These are phyloP conservation scores for Zenarchopterus dispar DNA, from an alignment of 2,797 vertebrate species.

Conservation along the genomic window DNA sequence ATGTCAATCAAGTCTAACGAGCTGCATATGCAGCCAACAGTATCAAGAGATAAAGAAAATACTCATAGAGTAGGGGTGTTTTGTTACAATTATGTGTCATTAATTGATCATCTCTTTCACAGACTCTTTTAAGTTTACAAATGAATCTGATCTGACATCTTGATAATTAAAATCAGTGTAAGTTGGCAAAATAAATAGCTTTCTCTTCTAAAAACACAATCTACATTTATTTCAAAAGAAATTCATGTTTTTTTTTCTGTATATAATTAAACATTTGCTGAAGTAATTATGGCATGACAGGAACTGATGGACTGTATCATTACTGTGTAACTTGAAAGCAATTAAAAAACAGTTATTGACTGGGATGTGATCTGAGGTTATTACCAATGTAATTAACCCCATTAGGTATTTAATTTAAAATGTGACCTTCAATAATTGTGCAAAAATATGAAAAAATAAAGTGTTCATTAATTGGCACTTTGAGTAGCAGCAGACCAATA, in stretches of 20 bases:
- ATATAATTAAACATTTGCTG: constrained; percentile 51
- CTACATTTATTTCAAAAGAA: too few species aligned
- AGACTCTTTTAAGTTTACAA: constrained; percentile 10
- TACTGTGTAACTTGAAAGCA: constrained; percentile 70
- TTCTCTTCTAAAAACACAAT: too few species aligned
- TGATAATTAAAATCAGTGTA: too few species aligned
- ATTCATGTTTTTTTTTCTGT: constrained; percentile 32
- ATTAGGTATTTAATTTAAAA: constrained; percentile 69
- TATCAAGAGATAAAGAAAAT: not conserved
- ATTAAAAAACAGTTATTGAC: constrained; percentile 74
- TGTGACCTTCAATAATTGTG: constrained; percentile 67
- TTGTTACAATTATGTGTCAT: not conserved
- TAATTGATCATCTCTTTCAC: not conserved
- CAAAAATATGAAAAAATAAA: constrained; percentile 56
- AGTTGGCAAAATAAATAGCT: too few species aligned
- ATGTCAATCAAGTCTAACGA: too few species aligned
- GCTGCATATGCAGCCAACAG: not conserved
- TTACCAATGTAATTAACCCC: constrained; percentile 72
- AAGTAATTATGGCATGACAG: constrained; percentile 61
- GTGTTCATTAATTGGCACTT: constrained; percentile 35
- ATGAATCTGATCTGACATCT: constrained; percentile 1
- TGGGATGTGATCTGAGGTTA: constrained; percentile 63
- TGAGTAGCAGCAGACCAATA: constrained; percentile 20
- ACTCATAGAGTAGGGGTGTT: not conserved
- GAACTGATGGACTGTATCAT: constrained; percentile 67